Evolutionary conservation across 2,888 invertebrate genomes (phyloP), one percentile per base, ranked within the genome.

Genomic region (Cheilosia scutellata): DNA sequence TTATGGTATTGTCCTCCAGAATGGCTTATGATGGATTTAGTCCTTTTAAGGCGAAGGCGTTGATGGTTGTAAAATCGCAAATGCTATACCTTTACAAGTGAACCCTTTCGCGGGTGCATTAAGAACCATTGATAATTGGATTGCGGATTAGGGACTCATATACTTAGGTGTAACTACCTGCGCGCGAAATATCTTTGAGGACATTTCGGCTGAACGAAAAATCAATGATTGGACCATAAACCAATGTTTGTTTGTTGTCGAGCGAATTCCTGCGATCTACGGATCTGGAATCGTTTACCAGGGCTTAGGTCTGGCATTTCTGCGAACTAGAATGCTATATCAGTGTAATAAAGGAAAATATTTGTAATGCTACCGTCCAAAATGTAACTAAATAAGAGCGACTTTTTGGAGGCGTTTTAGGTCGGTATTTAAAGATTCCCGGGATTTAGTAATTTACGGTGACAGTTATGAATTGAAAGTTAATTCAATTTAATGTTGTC

Each of bases 71-170:
- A 79, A 70, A 79, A 37, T 53, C 58, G 66, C 44, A 58, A 25
- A 74, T 20, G 20, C 16, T 47, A 40, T 53, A 44, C 42, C 11
- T 42, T 31, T 29, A 40, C 57, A 29, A 51, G 7, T 44, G 49
- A 63, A 74, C 40, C 60, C 65, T 71, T 76, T 76, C 42, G 63
- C 51, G 80, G 53, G 13, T 49, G 13, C 40, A 66, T 66, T 84
- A 76, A 84, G 70, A 71, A 80, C 84, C 84, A 29, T 84, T 33
- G 55, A 84, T 84, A 84, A 84, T 80, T 80, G 79, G 84, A 84
- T 84, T 84, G 65, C 29, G 47, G 60, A 79, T 51, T 75, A 57
- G 37, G 42, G 25, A 4, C 37, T 11, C 37, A 20, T 20, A 20
- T 20, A 20, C 20, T 0, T 37, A 7, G n/a, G n/a, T 25, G 5